phyloP scores from a whole-genome alignment of 2,113 vertebrate species.

The Shinisaurus crocodilurus region DNA sequence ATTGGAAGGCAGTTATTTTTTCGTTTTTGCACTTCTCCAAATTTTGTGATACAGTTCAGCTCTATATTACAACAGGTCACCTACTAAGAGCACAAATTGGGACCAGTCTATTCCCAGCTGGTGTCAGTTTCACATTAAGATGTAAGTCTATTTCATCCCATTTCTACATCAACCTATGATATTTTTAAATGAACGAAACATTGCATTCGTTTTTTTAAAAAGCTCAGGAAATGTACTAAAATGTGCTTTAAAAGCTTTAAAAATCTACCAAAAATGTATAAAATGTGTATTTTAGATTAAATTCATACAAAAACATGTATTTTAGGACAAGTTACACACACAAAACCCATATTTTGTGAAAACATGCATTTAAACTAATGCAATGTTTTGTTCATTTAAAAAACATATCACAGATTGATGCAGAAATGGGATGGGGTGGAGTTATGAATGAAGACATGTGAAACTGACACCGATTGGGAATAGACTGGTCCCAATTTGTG shows the following conservation, averaged over 20 bases:
- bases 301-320: background rate
- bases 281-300: background rate
- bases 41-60: background rate
- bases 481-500: background rate
- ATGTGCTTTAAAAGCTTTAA: background rate
- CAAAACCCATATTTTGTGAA: background rate
- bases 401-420: background rate
- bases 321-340: background rate
- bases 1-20: background rate
- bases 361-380: background rate
- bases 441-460: background rate
- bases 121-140: background rate
- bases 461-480: background rate
- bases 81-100: background rate
- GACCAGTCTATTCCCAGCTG: background rate
- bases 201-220: background rate
- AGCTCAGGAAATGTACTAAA: too few relatives aligned
- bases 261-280: background rate
- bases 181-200: background rate
- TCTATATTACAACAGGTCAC: fast-evolving
- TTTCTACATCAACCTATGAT: background rate
- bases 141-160: background rate
- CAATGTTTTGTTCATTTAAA: background rate
- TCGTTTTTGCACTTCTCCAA: background rate
- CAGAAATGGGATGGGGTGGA: background rate